Evolutionary conservation across 2,888 invertebrate genomes (phyloP), one percentile per base, ranked within the genome.

Genomic region (Nomada fucata): DNA sequence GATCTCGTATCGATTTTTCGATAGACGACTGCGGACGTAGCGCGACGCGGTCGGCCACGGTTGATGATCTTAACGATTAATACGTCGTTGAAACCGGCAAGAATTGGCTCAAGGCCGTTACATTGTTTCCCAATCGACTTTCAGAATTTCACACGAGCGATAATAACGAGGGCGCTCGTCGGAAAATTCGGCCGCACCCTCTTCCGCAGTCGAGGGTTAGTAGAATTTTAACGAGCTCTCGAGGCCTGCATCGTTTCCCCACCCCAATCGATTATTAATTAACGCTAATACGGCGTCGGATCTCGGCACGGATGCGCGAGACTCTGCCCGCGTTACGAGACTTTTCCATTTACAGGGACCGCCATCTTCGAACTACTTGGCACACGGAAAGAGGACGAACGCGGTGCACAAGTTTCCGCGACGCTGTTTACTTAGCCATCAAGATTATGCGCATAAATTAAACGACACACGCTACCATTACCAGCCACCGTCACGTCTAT

Each of bases 381-480:
- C 18, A 36, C n/a, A 2, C 7, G 1, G 78, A 70, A 76, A 64
- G 64, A 79, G 52, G 29, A 29, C 20, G 11, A 52, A 52, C 15
- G 13, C 18, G 15, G 11, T 42, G 47, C 65, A 65, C 60, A 47
- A 64, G 50, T 55, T 53, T 65, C 15, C 26, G 26, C 23, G 18
- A n/a, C 59, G 47, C 64, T 68, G 82, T 82, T 76, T 82, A 76
- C 71, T 76, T 64, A 61, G 60, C 69, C 59, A 55, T 73, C 64
- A 42, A 50, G 76, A 69, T 76, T 76, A 76, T 76, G 76, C 59
- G 71, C 72, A 76, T 76, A 76, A 72, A 81, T 82, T 82, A 81
- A 72, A 65, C 68, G 64, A 76, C 82, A 71, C 55, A 63, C 59
- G 69, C 59, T 59, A 57, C 50, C 63, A 52, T 74, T 53, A 68